Base-by-base conservation (phyloP, 2,113 vertebrate species). In the Ammodytes marinus region DNA sequence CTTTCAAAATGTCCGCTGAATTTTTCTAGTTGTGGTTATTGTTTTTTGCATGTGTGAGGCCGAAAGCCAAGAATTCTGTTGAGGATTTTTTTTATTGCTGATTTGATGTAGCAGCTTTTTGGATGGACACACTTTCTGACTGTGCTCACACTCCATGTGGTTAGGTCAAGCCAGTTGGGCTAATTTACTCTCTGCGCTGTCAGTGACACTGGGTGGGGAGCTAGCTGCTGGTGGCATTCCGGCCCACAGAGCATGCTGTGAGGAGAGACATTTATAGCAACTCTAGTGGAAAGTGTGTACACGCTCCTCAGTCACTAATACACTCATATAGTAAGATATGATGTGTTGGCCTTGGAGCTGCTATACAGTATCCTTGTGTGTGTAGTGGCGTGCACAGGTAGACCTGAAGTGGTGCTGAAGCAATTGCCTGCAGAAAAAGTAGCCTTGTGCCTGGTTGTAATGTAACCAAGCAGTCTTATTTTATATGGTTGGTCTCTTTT, bases 121-220 rank as follows among this genome's bases (percentile, higher is more conserved):
- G 77, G 91, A 91, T 91, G 85, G 94, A 95, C 93, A 78, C 92
- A 86, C 94, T 96, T 93, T 96, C 94, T 95, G 94, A 96, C 93
- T 95, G 94, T 94, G 94, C 94, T 95, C 92, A 92, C 92, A 91
- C 93, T 93, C 94, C 95, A 96, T 94, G 94, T 94, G 94, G 95
- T 96, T 95, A 96, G 95, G 95, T 95, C 93, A 95, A 95, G 93
- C 93, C 95, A 96, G 95, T 96, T 93, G 95, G 91, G 92, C 94
- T 83, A 95, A 88, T 96, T 96, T 96, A 94, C 92, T 95, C 92
- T 91, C 87, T 93, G 91, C 87, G 90, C 93, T 95, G 94, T 96
- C 93, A 94, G 9, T 81, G 68, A 80, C 85, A 74, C 82, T 93
- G 91, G 88, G 93, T 90, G 89, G 57, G 83, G 74, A 70, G 71